Evolutionary conservation across 1,140 invertebrate genomes (phyloP), one percentile per base, ranked within the genome.

Genomic region (Nasonia giraulti): DNA sequence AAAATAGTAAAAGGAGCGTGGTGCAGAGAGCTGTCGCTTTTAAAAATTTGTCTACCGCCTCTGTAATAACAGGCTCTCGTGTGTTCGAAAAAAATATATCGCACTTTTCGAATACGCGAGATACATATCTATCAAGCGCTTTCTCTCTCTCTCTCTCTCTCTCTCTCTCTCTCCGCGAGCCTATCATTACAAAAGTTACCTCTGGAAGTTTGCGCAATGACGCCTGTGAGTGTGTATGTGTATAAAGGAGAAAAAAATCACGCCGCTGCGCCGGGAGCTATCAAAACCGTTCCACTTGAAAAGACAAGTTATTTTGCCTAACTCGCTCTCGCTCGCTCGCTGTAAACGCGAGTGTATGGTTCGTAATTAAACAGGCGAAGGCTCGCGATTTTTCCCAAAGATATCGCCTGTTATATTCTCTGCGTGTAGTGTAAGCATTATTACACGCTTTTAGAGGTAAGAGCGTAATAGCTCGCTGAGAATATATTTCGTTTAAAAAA

Each of bases 111-210:
- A 55, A n/a, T 44, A 44, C 44, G 33, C 62, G 77, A 27, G 27
- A 79, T 79, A 12, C 20, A 79, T 69, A 79, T 79, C 77, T 79
- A 79, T 40, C 77, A 31, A 80, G 11, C 11, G 20, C 33, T 20
- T n/a, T 27, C 27, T 27, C 27, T 27, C 1, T 27, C 27, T 27
- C 27, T 27, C 27, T 27, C 27, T 27, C 27, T 27, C 27, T 27
- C 27, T 20, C 73, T 0, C 27, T 27, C 27, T 27, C 27, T 2
- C 27, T 20, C 73, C 50, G 37, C 44, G 73, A 81, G 14, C 69
- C 80, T 74, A 55, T 81, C 14, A 81, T 81, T 47, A 73, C 68
- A 71, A 68, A 44, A 17, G 44, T 71, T 44, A 80, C 68, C 69
- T 80, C 4, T 81, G 27, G 44, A 81, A 31, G 4, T 31, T 82